These are phyloP conservation scores for Ptilonorhynchus violaceus DNA, from an alignment of 2,113 vertebrate genomes.

Conservation along the genomic window DNA sequence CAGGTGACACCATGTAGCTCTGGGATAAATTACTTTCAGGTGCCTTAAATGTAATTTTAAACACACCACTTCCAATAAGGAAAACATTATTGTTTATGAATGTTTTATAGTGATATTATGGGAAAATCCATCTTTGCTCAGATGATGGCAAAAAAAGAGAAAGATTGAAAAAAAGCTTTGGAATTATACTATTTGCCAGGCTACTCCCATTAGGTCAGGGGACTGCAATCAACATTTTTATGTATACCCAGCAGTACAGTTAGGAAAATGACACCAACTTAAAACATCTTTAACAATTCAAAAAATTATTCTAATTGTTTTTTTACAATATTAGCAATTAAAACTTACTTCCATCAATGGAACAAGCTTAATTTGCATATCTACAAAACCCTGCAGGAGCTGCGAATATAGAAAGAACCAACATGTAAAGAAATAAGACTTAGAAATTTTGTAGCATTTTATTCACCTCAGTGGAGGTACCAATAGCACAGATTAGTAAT, in stretches of 20 bases:
- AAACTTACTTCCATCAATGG: background rate
- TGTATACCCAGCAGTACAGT: background rate
- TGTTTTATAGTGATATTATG: background rate
- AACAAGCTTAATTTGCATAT: background rate
- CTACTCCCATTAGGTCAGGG: background rate
- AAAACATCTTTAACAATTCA: background rate
- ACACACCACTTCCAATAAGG: background rate
- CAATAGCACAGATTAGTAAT: background rate
- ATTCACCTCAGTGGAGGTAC: background rate
- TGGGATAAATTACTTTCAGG: background rate
- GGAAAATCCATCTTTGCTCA: slow-evolving; percentile 19
- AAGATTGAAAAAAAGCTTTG: background rate
- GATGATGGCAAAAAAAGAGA: background rate
- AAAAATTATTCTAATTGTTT: background rate
- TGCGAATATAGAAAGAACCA: background rate
- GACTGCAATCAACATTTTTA: background rate
- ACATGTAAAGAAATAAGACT: background rate
- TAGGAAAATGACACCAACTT: background rate
- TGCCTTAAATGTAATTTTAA: slow-evolving; percentile 17
- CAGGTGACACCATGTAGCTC: background rate
- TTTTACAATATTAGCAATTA: background rate
- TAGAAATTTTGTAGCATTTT: background rate
- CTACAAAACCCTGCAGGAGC: background rate
- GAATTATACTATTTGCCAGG: background rate
- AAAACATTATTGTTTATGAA: slow-evolving; percentile 14